phyloP scores from a whole-genome alignment of 2,113 vertebrate species.

The Haliaeetus leucogaster region DNA sequence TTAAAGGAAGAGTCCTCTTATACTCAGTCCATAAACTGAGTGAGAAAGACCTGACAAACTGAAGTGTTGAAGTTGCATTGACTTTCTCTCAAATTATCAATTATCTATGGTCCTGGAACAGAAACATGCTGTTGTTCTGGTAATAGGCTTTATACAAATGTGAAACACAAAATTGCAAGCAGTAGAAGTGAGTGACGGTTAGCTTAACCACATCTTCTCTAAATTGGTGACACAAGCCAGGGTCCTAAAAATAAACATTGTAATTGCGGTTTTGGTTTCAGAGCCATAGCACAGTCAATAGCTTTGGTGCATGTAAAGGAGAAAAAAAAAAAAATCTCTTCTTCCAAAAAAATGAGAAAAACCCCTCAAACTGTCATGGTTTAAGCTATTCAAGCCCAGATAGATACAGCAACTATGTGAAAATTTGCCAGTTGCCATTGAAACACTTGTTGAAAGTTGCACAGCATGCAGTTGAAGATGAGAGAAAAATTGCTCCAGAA shows the following conservation, averaged over 20 bases:
- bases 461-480: not conserved
- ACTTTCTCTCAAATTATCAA: not conserved
- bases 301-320: not conserved
- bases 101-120: not conserved
- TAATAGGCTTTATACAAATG: slow-evolving; percentile 13
- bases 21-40: not conserved
- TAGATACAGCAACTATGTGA: not conserved
- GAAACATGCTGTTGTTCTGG: slow-evolving; percentile 22
- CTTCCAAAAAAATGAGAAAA: not conserved
- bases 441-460: not conserved
- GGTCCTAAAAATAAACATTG: slow-evolving; percentile 65
- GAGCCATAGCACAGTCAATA: slow-evolving; percentile 15
- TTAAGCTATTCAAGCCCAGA: not conserved
- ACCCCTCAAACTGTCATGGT: not conserved
- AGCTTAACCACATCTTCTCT: slow-evolving; percentile 70
- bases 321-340: not conserved
- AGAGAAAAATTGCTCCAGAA: not conserved
- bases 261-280: slow-evolving; percentile 64
- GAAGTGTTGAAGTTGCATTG: not conserved
- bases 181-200: slow-evolving; percentile 43
- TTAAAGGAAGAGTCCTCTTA: not conserved
- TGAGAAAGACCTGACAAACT: not conserved
- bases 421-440: not conserved
- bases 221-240: slow-evolving; percentile 57
- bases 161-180: slow-evolving; percentile 27